Evolutionary conservation across 2,888 invertebrate genomes (phyloP), one percentile per base, ranked within the genome.

Genomic region (Lepidocyrtinus sp.): DNA sequence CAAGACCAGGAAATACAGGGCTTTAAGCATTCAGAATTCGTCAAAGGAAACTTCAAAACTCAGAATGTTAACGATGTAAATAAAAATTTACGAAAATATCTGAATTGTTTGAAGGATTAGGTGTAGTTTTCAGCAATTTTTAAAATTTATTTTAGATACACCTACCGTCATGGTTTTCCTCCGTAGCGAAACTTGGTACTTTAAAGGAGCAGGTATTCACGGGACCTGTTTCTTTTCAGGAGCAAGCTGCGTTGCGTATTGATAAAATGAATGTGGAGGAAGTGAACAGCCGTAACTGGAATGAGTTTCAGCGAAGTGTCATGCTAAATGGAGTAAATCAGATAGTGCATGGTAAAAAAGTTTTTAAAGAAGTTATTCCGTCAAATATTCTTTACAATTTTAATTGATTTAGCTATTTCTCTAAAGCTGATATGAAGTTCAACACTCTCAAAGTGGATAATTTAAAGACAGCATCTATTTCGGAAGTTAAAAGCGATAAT

Each of bases 261-360:
- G 77, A 73, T 0, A 26, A 73, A 25, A 9, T 81, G 1, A 24
- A 19, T 7, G 71, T 80, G 0, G 27, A 65, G 1, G 2, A 68
- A 7, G 22, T 78, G 15, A 84, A 84, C 50, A 26, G 45, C 0
- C 36, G 72, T 12, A 45, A 55, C 7, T 86, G 86, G 86, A 27
- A 84, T 59, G 69, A 75, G 0, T 86, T 86, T 61, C 12, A 70
- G 22, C 12, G 22, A 1, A 71, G 69, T 26, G 78, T 81, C 3
- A 22, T 86, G 26, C 36, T 81, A 0, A 71, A 83, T 46, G 82
- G 82, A 12, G 26, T 17, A 27, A 61, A 81, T 50, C 85, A 86
- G 73, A 55, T 24, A 3, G 83, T 86, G 62, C 25, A 68, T 50
- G 82, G 86, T 85, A 64, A 64, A 21, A 9, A 62, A 46, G 2